These are phyloP conservation scores for Halcyon smyrnensis DNA, from an alignment of 2,797 vertebrate genomes.

Conservation along the genomic window DNA sequence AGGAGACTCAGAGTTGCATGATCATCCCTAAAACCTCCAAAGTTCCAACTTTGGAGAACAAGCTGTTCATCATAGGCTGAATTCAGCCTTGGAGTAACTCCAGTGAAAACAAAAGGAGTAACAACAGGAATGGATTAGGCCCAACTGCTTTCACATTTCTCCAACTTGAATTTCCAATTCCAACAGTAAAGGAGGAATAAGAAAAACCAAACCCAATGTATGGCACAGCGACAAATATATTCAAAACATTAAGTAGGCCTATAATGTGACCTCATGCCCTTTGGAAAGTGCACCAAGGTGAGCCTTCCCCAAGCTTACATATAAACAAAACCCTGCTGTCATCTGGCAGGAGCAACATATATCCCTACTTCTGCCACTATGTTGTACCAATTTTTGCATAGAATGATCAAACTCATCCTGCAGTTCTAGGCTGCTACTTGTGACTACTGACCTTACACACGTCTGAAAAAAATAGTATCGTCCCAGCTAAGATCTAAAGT, in stretches of 20 bases:
- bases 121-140: conserved; percentile 65
- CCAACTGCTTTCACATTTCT: conserved; percentile 67
- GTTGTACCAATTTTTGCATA: not conserved
- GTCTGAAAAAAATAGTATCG: not conserved
- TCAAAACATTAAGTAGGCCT: not conserved
- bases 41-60: conserved; percentile 41
- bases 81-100: conserved; percentile 60
- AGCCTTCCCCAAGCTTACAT: not conserved
- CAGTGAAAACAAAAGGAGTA: conserved; percentile 66
- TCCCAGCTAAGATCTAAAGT: not conserved
- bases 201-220: not conserved
- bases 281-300: not conserved
- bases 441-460: not conserved
- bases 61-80: conserved; percentile 58
- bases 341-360: not conserved
- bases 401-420: not conserved
- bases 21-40: conserved; percentile 47
- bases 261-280: not conserved
- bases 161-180: conserved; percentile 44
- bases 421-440: not conserved
- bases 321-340: not conserved
- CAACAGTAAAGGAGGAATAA: conserved; percentile 1
- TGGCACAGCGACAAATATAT: not conserved
- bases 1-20: conserved; percentile 32
- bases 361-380: not conserved